Base-by-base conservation (phyloP, 1,140 invertebrate genomes). In the Scaptodrosophila lebanonensis region DNA sequence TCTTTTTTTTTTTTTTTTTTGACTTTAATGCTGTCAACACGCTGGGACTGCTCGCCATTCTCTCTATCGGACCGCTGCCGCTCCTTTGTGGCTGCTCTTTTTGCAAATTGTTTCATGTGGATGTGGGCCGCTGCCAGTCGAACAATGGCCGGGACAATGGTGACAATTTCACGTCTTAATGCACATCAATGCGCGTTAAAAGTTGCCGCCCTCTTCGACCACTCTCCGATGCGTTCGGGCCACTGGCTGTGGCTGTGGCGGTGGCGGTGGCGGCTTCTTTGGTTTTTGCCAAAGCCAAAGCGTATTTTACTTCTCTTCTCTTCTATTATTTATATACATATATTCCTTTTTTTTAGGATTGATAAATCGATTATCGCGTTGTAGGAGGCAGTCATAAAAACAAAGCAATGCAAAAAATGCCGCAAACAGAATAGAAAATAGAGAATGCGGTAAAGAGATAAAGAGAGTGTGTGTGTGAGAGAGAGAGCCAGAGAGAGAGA, bases 131-230 rank as follows among this genome's bases (percentile, higher is more conserved):
- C 51, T 59, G 39, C 66, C 20, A 7, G 36, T 8, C 11, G 35
- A 36, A 79, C 75, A 82, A 79, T 79, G 50, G 47, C 5, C 1
- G 1, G 12, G 4, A 82, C 77, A 83, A 83, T 83, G 72, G 69
- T 67, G 73, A 75, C 83, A 85, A 85, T 85, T 85, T 85, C 83
- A 85, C 83, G 83, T 85, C 83, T 85, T 79, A 85, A 85, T 85
- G 83, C 72, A 83, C 76, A 67, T 75, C 66, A 84, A 85, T 85
- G 82, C 60, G 54, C 71, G 68, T 71, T 64, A 50, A 54, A 56
- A 67, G 60, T 53, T 51, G 72, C 54, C 68, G 62, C 58, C 59
- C 38, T 36, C 66, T 70, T 66, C 66, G 66, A 66, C 66, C 44
- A 27, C n/a, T n/a, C n/a, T n/a, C n/a, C n/a, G n/a, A n/a, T n/a